A percentile compares a stretch with the other conserved stretches of the same genome.
phyloP scores from a whole-genome alignment of 2,113 vertebrate genomes.

The Chroicocephalus ridibundus region DNA sequence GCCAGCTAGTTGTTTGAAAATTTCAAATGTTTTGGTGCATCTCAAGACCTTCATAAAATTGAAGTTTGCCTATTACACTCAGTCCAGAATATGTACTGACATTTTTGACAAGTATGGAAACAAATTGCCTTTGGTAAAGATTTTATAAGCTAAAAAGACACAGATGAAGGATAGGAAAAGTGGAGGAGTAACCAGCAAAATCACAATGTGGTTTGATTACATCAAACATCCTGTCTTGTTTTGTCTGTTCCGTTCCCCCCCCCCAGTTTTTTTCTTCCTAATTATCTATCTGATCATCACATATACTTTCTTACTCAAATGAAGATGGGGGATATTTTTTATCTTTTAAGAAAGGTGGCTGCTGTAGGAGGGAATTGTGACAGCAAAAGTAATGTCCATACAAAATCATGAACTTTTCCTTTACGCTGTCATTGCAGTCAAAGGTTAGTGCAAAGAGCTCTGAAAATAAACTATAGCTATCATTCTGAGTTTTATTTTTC shows the following conservation, averaged over 20 bases:
- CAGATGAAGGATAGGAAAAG: background rate
- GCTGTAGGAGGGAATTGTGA: background rate
- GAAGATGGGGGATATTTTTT: background rate
- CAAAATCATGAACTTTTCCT: background rate
- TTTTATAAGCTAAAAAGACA: background rate
- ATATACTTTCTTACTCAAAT: background rate
- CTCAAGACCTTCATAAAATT: background rate
- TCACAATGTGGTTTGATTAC: background rate
- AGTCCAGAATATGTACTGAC: background rate
- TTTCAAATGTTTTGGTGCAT: background rate
- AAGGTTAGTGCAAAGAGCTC: background rate
- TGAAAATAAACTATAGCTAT: background rate
- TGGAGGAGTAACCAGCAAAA: background rate
- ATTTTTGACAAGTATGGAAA: conserved; percentile 29
- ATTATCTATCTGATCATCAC: background rate
- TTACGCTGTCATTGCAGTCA: background rate
- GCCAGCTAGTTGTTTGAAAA: background rate
- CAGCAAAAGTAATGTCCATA: background rate
- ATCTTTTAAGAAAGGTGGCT: background rate
- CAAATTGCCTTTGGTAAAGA: background rate
- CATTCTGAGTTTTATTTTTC: background rate
- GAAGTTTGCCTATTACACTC: background rate
- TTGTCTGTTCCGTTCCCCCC: background rate
- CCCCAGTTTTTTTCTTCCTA: background rate
- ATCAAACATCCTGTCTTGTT: background rate